Evolutionary conservation across 2,797 vertebrate species (phyloP), one percentile per base, ranked within the genome.

Genomic region (Todus mexicanus): DNA sequence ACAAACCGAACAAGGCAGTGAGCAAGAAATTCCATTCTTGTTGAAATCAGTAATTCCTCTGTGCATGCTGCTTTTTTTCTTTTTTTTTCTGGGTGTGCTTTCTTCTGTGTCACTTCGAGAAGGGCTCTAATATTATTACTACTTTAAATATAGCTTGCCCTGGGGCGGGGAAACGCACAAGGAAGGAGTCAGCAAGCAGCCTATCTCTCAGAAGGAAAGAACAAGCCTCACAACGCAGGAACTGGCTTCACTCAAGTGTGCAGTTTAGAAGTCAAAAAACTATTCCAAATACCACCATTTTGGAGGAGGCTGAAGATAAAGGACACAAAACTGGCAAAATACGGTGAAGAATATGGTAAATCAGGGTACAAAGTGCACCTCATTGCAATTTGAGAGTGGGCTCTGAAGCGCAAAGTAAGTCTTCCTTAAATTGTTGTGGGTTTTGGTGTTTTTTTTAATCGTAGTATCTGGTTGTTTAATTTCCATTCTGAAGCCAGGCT

Each of bases 371-470:
- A 77, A 92, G 79, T n/a, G 64, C 51, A 76, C 73, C 87, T 90
- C 27, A 69, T 8, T 15, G 54, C 59, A 50, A 65, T 84, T 85
- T 79, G 87, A 92, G 59, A 63, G 71, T 25, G 86, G 82, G 86
- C 90, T 90, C 96, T 84, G 87, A 94, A 82, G 83, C 84, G 64
- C 56, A 74, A 82, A 54, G 98, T 98, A 97, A 98, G 97, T 98
- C 92, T 91, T 82, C 77, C 54, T 88, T 91, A 84, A 93, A 92
- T 47, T 91, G 23, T 92, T 17, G 89, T n/a, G n/a, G n/a, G n/a
- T n/a, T n/a, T n/a, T n/a, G n/a, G n/a, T n/a, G n/a, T 51, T 50
- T 43, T 91, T 42, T 66, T 95, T 83, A 38, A 50, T 90, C 66
- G 29, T 57, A 93, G 17, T 71, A 78, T 70, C 86, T 82, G 84